Conservation (phyloP, 2,113 vertebrate genomes). For the Lophius piscatorius region DNA sequence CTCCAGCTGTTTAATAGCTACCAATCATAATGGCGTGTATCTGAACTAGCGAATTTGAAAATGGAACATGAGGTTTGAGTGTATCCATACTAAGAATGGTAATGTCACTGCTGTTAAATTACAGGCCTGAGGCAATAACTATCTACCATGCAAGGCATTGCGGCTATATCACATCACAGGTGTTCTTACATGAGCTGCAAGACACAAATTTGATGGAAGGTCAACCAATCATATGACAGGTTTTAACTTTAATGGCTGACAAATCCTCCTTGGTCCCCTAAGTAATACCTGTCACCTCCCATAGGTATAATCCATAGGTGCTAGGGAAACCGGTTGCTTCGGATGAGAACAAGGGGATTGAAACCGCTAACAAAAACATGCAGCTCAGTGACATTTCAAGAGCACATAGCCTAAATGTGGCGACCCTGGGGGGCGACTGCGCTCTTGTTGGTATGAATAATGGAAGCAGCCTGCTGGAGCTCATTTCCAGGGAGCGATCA, state of each 20-base stretch:
- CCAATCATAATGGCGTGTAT: too few relatives aligned
- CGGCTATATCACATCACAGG: neutral
- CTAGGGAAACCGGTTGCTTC: conserved; percentile 1
- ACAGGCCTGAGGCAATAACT: neutral
- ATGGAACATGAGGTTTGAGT: neutral
- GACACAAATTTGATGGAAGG: conserved; percentile 15
- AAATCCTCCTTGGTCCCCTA: neutral
- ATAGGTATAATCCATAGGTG: conserved; percentile 26
- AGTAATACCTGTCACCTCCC: conserved; percentile 19
- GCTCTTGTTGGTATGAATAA: conserved; percentile 76
- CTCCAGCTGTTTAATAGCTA: too few relatives aligned
- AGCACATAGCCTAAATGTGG: conserved; percentile 57
- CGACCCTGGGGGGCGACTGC: conserved; percentile 46
- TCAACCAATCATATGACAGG: conserved; percentile 6
- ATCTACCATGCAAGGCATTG: conserved; percentile 8
- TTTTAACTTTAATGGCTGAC: neutral
- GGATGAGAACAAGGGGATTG: conserved; percentile 3
- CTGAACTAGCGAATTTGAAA: too few relatives aligned
- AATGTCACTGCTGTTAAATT: conserved; percentile 5
- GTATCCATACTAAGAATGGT: too few relatives aligned
- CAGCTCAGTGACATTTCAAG: conserved; percentile 44
- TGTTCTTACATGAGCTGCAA: too few relatives aligned
- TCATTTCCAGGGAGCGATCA: conserved; percentile 73
- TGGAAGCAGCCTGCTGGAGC: conserved; percentile 73
- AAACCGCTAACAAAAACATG: conserved; percentile 25